Conservation (phyloP, 2,888 invertebrate genomes). For the Hirtodrosophila alboralis region DNA sequence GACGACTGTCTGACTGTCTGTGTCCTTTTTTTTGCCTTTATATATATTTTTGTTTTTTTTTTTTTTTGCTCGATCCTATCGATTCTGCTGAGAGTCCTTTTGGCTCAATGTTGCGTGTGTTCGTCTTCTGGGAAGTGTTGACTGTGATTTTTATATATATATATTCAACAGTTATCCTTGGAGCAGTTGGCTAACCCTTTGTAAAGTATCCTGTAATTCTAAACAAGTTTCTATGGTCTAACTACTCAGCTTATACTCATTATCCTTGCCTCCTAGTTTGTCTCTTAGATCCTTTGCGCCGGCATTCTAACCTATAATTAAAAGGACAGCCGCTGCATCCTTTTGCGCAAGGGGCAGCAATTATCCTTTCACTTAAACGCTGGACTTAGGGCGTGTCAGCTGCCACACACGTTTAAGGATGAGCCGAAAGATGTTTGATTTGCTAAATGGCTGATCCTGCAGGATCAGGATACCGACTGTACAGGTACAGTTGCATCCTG, state of each 20-base stretch:
- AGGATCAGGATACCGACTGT: neutral
- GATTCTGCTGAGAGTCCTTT: constrained; percentile 15
- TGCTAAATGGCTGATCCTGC: constrained; percentile 38
- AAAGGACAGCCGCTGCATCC: constrained; percentile 34
- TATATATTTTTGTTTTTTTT: neutral
- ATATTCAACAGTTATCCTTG: constrained; percentile 16
- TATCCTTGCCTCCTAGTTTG: constrained; percentile 10
- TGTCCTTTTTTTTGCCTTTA: constrained; percentile 29
- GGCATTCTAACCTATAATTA: constrained; percentile 40
- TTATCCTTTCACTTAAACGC: constrained; percentile 31
- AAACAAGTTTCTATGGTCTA: constrained; percentile 5
- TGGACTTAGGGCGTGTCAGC: constrained; percentile 35
- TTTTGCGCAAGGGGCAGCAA: constrained; percentile 33
- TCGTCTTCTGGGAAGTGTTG: constrained; percentile 37
- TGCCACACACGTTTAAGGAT: constrained; percentile 63
- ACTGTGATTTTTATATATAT: constrained; percentile 8
- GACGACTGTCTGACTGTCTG: constrained; percentile 24
- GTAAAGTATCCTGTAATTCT: neutral
- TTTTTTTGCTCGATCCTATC: constrained; percentile 7
- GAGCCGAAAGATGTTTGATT: constrained; percentile 79
- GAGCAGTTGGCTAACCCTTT: constrained; percentile 37
- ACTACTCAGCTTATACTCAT: no score
- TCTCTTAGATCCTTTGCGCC: constrained; percentile 8
- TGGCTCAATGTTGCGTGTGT: constrained; percentile 43
- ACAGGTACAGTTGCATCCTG: constrained; percentile 3